Evolutionary conservation across 2,797 vertebrate genomes (phyloP).

Genomic region (Austrolebias charrua): DNA sequence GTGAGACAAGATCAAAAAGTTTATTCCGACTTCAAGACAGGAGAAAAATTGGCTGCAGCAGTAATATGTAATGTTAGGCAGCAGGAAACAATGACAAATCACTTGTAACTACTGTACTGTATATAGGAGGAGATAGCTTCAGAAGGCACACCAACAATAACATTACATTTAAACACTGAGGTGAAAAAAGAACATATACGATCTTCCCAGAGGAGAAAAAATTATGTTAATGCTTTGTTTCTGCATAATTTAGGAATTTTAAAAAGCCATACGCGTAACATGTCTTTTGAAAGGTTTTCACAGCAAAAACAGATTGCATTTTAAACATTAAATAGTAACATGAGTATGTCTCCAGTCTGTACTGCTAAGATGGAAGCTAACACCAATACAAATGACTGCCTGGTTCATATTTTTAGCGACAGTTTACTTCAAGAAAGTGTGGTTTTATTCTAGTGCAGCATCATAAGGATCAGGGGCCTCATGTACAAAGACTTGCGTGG

Average conservation of each 20-base stretch:
- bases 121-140: slow-evolving; percentile 29
- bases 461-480: slow-evolving; percentile 36
- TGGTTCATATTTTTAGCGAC: slow-evolving; percentile 9
- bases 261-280: slow-evolving; percentile 32
- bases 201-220: slow-evolving; percentile 14
- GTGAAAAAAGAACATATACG: slow-evolving; percentile 9
- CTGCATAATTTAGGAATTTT: slow-evolving; percentile 29
- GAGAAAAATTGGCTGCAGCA: slow-evolving; percentile 33
- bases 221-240: slow-evolving; percentile 28
- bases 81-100: slow-evolving; percentile 51
- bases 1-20: slow-evolving; percentile 15
- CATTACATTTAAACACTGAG: slow-evolving; percentile 34
- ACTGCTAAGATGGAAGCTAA: slow-evolving; percentile 17
- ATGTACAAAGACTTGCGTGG: too few relatives aligned
- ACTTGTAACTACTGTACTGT: slow-evolving; percentile 43
- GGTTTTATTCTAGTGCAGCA: slow-evolving; percentile 33
- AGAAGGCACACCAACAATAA: slow-evolving; percentile 33
- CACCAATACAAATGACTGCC: slow-evolving; percentile 9
- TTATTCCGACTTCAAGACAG: slow-evolving; percentile 34
- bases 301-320: slow-evolving; percentile 31
- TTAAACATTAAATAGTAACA: slow-evolving; percentile 41
- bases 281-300: slow-evolving; percentile 11
- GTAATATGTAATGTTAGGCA: slow-evolving; percentile 48
- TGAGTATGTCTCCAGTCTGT: slow-evolving; percentile 19
- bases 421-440: slow-evolving; percentile 16